Base-by-base conservation (phyloP, 1,140 invertebrate species). In the Apis laboriosa region DNA sequence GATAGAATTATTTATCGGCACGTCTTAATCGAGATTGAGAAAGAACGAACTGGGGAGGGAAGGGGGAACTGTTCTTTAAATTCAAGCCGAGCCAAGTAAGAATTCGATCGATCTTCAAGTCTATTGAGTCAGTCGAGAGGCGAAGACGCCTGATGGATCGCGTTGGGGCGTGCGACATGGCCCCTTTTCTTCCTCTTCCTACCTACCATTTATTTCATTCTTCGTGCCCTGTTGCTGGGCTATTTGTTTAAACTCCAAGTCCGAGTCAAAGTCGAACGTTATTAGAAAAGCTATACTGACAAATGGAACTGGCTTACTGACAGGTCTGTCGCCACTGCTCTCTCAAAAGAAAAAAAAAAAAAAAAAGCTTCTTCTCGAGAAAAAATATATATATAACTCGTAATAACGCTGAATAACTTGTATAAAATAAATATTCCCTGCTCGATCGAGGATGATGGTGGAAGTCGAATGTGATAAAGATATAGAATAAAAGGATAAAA, bases 141-240 rank as follows among this genome's bases (percentile, higher is more conserved):
- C 71, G 60, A 77, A 77, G 77, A 80, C 84, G 72, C 55, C 88
- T 92, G 91, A 93, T 87, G 87, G 88, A 92, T 93, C 88, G 87
- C 86, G 82, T 79, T 77, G 80, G 84, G 73, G 88, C 92, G 91
- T 92, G 91, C 89, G 79, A 83, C 84, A 72, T 79, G 71, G 34
- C 34, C 75, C 78, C 84, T 63, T 76, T 79, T 63, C 76, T 88
- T 60, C 63, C 61, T 55, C 17, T 61, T 70, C 72, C 43, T 28
- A 28, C 63, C 63, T 24, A 76, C 64, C 90, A 92, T 92, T 92
- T 91, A 81, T 92, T 92, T 92, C 88, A 85, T 90, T 89, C 88
- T 84, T 86, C 67, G 71, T 76, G 63, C 63, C 84, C 82, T 67
- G 74, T 79, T 82, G 73, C 60, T 53, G 58, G 79, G 87, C 87